Evolutionary conservation across 2,113 vertebrate genomes (phyloP).

Genomic region (Pangasianodon hypophthalmus): DNA sequence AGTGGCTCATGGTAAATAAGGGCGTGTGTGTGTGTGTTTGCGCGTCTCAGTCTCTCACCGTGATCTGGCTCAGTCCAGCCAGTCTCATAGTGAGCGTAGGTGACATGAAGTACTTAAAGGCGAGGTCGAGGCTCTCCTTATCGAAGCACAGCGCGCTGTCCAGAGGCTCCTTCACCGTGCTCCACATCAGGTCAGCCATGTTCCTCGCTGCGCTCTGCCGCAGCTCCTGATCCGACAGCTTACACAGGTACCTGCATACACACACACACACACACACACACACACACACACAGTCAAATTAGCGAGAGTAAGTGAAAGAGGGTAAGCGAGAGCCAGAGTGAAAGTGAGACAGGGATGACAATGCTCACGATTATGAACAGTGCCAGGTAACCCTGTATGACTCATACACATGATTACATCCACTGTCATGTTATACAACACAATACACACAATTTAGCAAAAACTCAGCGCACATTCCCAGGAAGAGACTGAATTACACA

Average conservation of each 20-base stretch:
- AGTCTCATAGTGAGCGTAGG: conserved; percentile 98
- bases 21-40: neutral
- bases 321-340: neutral
- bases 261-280: conserved; percentile 2
- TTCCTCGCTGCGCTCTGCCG: conserved; percentile 96
- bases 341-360: conserved; percentile 4
- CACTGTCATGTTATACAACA: conserved; percentile 7
- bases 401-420: neutral
- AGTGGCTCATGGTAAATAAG: neutral
- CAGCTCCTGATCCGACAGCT: conserved; percentile 97
- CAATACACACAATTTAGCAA: neutral
- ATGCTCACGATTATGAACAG: neutral
- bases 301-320: neutral
- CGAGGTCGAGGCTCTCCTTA: conserved; percentile 98
- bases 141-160: conserved; percentile 97
- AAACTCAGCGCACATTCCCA: neutral
- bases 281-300: neutral
- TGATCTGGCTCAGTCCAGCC: conserved; percentile 98
- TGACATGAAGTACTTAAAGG: conserved; percentile 99
- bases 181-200: conserved; percentile 99
- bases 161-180: conserved; percentile 97
- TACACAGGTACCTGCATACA: conserved; percentile 89
- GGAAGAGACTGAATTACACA: neutral
- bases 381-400: neutral
- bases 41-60: conserved; percentile 68